Conservation (phyloP, 2,113 vertebrate species). For the Panthera leo region DNA sequence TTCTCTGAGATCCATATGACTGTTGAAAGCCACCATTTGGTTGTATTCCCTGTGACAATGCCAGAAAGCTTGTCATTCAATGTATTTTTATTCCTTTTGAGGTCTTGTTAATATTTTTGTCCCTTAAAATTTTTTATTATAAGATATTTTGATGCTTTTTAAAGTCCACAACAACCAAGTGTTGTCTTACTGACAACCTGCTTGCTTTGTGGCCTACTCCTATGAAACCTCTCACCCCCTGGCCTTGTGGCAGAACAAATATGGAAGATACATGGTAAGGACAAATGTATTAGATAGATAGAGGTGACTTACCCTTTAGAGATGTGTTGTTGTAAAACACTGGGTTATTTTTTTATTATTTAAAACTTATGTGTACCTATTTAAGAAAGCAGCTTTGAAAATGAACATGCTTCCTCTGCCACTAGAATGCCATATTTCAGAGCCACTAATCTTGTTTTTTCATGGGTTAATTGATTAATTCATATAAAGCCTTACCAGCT, state of each 20-base stretch:
- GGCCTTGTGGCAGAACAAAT: neutral
- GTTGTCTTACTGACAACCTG: neutral
- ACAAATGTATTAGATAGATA: neutral
- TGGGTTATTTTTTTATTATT: neutral
- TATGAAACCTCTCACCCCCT: neutral
- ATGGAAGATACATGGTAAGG: neutral
- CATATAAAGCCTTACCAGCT: conserved; percentile 58
- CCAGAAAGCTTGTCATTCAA: neutral
- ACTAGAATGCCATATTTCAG: neutral
- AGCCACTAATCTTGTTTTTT: conserved; percentile 59
- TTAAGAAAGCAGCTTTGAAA: neutral
- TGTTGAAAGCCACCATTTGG: neutral
- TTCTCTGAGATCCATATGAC: neutral
- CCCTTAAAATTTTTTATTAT: neutral
- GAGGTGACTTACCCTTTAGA: neutral
- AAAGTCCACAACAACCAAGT: neutral
- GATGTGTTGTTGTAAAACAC: neutral
- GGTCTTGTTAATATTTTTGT: neutral
- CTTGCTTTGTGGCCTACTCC: neutral
- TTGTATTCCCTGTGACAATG: neutral
- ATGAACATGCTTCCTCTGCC: neutral
- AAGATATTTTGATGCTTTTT: neutral
- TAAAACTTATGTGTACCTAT: neutral
- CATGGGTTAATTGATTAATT: conserved; percentile 59
- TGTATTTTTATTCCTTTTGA: neutral